Percentiles rank a stretch among this genome's conserved stretches.
Evolutionary conservation across 1,140 invertebrate species (phyloP).

Genomic region (Dendrolimus punctatus): DNA sequence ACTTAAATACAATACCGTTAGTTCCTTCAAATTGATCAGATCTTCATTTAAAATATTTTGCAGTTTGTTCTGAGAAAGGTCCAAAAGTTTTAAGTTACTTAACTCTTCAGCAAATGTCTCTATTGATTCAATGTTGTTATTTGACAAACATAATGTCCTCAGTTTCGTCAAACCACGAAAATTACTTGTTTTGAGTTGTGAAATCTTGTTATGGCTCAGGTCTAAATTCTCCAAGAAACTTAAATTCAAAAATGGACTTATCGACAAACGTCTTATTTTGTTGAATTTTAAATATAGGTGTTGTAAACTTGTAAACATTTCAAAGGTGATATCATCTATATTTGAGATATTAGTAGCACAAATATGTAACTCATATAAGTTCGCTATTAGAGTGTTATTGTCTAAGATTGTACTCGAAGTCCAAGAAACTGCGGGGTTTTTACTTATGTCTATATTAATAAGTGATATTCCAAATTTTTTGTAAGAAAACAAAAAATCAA

Average conservation of each 20-base stretch:
- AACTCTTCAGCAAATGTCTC: constrained; percentile 78
- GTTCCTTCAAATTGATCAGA: constrained; percentile 64
- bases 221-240: constrained; percentile 67
- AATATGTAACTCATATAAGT: constrained; percentile 58
- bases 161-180: constrained; percentile 83
- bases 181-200: constrained; percentile 81
- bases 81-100: constrained; percentile 83
- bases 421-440: constrained; percentile 52
- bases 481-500: constrained; percentile 47
- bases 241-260: constrained; percentile 59
- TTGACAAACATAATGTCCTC: constrained; percentile 83
- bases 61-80: constrained; percentile 86
- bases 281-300: constrained; percentile 59
- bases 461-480: constrained; percentile 39
- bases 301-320: constrained; percentile 49
- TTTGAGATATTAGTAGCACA: constrained; percentile 52
- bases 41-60: constrained; percentile 69
- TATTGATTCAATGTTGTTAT: constrained; percentile 82
- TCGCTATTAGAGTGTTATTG: constrained; percentile 46
- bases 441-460: constrained; percentile 57
- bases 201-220: constrained; percentile 78
- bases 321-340: constrained; percentile 53
- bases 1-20: constrained; percentile 71
- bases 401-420: constrained; percentile 24
- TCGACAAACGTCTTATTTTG: constrained; percentile 54